phyloP scores from a whole-genome alignment of 1,140 invertebrate genomes.

The Drosophila willistoni region DNA sequence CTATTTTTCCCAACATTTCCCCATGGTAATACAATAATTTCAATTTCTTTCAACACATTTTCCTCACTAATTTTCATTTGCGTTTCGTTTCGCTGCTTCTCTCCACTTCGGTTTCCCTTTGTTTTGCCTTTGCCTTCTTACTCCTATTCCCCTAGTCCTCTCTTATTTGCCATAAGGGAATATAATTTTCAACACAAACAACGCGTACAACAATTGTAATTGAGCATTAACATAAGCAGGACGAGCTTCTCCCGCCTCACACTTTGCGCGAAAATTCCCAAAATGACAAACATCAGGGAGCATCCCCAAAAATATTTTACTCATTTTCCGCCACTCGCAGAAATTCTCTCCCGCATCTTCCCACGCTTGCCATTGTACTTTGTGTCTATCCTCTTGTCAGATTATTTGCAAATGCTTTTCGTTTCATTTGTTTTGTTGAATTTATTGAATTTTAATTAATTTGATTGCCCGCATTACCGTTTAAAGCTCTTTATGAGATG shows the following conservation, averaged over 20 bases:
- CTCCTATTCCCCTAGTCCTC: not conserved
- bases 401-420: slow-evolving; percentile 23
- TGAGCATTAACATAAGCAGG: slow-evolving; percentile 77
- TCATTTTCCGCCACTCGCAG: not conserved
- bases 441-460: slow-evolving; percentile 82
- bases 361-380: slow-evolving; percentile 22
- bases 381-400: slow-evolving; percentile 17
- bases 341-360: not conserved
- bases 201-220: slow-evolving; percentile 76
- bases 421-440: slow-evolving; percentile 63
- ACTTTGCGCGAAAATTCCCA: not conserved
- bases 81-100: not conserved
- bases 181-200: slow-evolving; percentile 67
- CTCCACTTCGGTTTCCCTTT: too few relatives aligned
- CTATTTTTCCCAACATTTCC: not conserved
- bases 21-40: slow-evolving; percentile 9
- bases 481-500: slow-evolving; percentile 64
- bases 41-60: slow-evolving; percentile 13
- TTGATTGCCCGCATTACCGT: slow-evolving; percentile 69
- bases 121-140: not conserved
- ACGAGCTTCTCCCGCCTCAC: not conserved
- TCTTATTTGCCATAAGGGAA: slow-evolving; percentile 35
- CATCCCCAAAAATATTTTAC: slow-evolving; percentile 6
- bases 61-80: not conserved
- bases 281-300: slow-evolving; percentile 48